phyloP scores from a whole-genome alignment of 2,888 invertebrate species.

The Sphinx pinastri region DNA sequence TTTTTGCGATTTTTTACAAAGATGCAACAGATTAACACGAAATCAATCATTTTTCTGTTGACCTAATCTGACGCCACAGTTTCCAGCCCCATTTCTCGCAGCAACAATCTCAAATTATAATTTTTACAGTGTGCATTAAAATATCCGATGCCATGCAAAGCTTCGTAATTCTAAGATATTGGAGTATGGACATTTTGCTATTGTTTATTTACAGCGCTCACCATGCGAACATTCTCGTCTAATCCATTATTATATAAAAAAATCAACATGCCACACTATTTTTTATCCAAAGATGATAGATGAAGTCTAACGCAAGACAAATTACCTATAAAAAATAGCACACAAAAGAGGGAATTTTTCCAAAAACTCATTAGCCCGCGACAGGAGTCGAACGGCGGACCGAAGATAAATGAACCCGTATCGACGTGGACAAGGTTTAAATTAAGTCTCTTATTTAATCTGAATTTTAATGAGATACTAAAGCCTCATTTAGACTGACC shows the following conservation, averaged over 20 bases:
- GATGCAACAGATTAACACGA: too few species aligned
- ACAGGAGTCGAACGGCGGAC: constrained; percentile 14
- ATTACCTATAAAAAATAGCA: constrained; percentile 9
- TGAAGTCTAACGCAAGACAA: constrained; percentile 7
- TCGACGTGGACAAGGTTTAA: constrained; percentile 17
- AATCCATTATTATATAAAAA: background rate
- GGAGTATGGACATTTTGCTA: too few species aligned
- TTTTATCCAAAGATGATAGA: background rate
- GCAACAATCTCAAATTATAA: too few species aligned
- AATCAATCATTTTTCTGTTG: too few species aligned
- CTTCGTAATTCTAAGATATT: too few species aligned
- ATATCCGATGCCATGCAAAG: too few species aligned
- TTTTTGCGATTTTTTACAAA: too few species aligned
- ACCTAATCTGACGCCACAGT: too few species aligned
- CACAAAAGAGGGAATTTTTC: constrained; percentile 7
- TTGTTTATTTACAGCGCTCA: too few species aligned
- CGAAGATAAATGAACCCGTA: constrained; percentile 19
- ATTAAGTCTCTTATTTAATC: constrained; percentile 21
- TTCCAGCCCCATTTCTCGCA: too few species aligned
- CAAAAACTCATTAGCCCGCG: constrained; percentile 20
- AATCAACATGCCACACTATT: background rate
- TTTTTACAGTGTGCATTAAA: too few species aligned
- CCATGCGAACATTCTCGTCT: too few species aligned
- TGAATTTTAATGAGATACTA: constrained; percentile 18
- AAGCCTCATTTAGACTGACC: background rate